Evolutionary conservation across 2,113 vertebrate species (phyloP).

Genomic region (Seriola rivoliana): DNA sequence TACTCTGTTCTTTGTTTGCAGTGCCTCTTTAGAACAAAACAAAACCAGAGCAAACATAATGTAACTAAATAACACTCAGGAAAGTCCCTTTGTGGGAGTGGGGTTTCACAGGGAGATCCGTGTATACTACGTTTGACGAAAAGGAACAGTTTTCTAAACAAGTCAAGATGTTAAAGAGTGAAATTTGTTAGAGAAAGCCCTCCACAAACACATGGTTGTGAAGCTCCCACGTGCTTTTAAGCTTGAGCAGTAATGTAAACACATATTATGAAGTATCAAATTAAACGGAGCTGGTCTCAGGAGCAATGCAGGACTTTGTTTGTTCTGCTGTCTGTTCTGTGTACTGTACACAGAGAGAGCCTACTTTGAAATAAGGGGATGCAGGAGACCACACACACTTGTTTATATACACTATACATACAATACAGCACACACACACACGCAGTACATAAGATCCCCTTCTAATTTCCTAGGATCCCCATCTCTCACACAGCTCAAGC

Average conservation of each 20-base stretch:
- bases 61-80: conserved; percentile 21
- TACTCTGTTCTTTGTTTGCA: conserved; percentile 42
- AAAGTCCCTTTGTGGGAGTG: background rate
- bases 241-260: conserved; percentile 67
- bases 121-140: background rate
- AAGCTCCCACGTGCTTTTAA: conserved; percentile 50
- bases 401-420: conserved; percentile 48
- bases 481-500: conserved; percentile 21
- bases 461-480: conserved; percentile 42
- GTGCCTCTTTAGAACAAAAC: conserved; percentile 46
- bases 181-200: conserved; percentile 34
- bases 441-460: conserved; percentile 24
- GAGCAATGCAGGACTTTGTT: conserved; percentile 53
- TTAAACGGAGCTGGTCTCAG: conserved; percentile 53
- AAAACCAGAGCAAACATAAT: conserved; percentile 35
- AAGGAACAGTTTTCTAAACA: conserved; percentile 45
- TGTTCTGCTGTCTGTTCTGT: conserved; percentile 57
- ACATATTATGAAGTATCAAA: conserved; percentile 64
- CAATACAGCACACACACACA: conserved; percentile 32
- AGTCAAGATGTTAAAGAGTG: conserved; percentile 44
- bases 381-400: conserved; percentile 69
- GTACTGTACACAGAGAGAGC: conserved; percentile 51
- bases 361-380: conserved; percentile 40
- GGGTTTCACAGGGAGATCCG: conserved; percentile 11
- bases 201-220: conserved; percentile 51